Evolutionary conservation across 2,113 vertebrate genomes (phyloP), one percentile per base, ranked within the genome.

Genomic region (Forbesichthys papilliferus): DNA sequence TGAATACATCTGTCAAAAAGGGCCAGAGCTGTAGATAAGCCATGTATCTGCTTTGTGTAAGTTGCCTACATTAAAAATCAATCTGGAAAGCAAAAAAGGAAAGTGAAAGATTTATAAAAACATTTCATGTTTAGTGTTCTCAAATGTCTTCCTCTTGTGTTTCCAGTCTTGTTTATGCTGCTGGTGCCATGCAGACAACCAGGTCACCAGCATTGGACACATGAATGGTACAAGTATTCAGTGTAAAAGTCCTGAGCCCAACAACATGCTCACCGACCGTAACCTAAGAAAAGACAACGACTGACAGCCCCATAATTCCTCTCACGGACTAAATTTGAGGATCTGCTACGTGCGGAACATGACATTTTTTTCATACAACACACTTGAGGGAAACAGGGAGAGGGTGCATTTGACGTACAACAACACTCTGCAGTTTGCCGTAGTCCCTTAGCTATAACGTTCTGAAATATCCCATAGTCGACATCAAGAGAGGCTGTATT

Each of bases 141-240:
- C 33, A 42, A 42, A 42, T 42, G 36, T 69, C 20, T 65, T 59
- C 64, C n/a, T 62, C 9, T 74, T 83, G 57, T 61, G 68, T 52
- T 74, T 69, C 64, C 18, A 94, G 93, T 91, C 92, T 0, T 94
- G 93, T 71, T 80, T 94, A 79, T 94, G 93, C 74, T 94, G 93
- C 74, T 94, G 92, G 89, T 91, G 90, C 63, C 86, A 91, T 68
- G 86, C 91, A 0, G 88, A 87, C 59, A 88, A 69, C 73, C 89
- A 91, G 66, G 73, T 86, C 56, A 90, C 84, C 82, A 93, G 92
- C 79, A 86, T 78, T 3, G 91, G 91, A 48, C 84, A 84, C 47
- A 80, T 92, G 87, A 94, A 94, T 9, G 92, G 92, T 3, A 94
- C 92, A 52, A 94, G 93, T 33, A 78, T 91, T 77, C 92, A 94